These are phyloP conservation scores for Stenolophus ochropezus DNA, from an alignment of 2,888 invertebrate genomes.

Conservation along the genomic window DNA sequence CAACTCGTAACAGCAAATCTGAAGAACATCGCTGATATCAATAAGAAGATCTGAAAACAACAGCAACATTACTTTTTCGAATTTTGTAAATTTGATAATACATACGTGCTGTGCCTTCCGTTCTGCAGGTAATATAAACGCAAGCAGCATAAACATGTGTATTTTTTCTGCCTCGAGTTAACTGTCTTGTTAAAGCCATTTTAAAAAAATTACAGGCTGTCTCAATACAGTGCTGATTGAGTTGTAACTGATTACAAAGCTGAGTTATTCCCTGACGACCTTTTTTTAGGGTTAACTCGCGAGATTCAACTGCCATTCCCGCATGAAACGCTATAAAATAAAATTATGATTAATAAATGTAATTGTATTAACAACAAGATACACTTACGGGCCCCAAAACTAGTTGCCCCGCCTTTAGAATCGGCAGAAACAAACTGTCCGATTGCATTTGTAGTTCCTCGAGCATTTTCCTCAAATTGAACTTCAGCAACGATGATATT, in stretches of 20 bases:
- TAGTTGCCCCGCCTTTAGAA: conserved; percentile 88
- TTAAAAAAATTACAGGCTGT: conserved; percentile 96
- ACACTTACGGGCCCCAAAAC: conserved; percentile 84
- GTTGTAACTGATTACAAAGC: conserved; percentile 89
- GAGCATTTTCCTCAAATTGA: conserved; percentile 94
- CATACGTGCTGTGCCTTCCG: conserved; percentile 96
- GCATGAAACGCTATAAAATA: conserved; percentile 82
- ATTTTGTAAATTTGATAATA: conserved; percentile 63
- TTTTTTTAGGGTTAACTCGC: conserved; percentile 93
- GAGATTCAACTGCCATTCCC: conserved; percentile 89
- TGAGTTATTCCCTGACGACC: conserved; percentile 90
- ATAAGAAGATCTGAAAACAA: conserved; percentile 87
- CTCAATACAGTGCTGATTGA: conserved; percentile 94
- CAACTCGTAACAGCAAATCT: conserved; percentile 96
- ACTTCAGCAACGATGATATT: conserved; percentile 97
- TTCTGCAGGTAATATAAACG: conserved; percentile 96
- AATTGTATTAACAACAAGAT: conserved; percentile 22
- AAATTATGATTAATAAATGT: not conserved
- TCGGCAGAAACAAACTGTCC: conserved; percentile 96
- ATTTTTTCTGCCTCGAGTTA: conserved; percentile 93
- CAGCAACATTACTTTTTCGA: not conserved
- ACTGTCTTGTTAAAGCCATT: conserved; percentile 87
- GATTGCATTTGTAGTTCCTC: conserved; percentile 90
- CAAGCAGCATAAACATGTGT: conserved; percentile 97
- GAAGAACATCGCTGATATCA: conserved; percentile 97